These are phyloP conservation scores for Chrysopilus asiliformis DNA, from an alignment of 2,888 invertebrate genomes.

Conservation along the genomic window DNA sequence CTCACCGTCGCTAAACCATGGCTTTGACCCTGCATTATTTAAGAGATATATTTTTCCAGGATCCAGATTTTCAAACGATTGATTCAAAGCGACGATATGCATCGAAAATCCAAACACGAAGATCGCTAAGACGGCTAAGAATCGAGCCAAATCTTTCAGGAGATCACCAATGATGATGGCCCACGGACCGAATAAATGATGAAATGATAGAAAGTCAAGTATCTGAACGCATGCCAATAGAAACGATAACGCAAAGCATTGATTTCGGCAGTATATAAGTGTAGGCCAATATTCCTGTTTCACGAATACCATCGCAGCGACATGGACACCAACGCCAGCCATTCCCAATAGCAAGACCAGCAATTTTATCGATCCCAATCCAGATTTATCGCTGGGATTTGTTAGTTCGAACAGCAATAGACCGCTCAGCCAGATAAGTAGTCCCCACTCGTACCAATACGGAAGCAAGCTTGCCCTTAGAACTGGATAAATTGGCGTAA, in stretches of 20 bases:
- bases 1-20: constrained; percentile 64
- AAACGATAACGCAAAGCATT: constrained; percentile 90
- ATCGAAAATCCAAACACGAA: constrained; percentile 99
- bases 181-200: constrained; percentile 99
- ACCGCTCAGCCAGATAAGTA: constrained; percentile 90
- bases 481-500: constrained; percentile 75
- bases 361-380: constrained; percentile 87
- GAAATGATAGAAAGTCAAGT: constrained; percentile 94
- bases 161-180: constrained; percentile 97
- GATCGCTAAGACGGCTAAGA: constrained; percentile 92
- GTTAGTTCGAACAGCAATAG: constrained; percentile 90
- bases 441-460: constrained; percentile 92
- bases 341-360: constrained; percentile 77
- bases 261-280: constrained; percentile 88
- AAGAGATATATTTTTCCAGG: too few species aligned
- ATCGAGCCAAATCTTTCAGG: constrained; percentile 88
- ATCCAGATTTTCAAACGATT: constrained; percentile 66
- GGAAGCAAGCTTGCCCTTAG: constrained; percentile 68
- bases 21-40: constrained; percentile 40
- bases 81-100: constrained; percentile 91
- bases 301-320: constrained; percentile 61
- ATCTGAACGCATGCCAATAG: constrained; percentile 95
- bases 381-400: constrained; percentile 94
- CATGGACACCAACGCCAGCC: constrained; percentile 80
- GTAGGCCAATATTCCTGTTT: constrained; percentile 66